phyloP scores from a whole-genome alignment of 2,113 vertebrate genomes.

The Spilogale gracilis region DNA sequence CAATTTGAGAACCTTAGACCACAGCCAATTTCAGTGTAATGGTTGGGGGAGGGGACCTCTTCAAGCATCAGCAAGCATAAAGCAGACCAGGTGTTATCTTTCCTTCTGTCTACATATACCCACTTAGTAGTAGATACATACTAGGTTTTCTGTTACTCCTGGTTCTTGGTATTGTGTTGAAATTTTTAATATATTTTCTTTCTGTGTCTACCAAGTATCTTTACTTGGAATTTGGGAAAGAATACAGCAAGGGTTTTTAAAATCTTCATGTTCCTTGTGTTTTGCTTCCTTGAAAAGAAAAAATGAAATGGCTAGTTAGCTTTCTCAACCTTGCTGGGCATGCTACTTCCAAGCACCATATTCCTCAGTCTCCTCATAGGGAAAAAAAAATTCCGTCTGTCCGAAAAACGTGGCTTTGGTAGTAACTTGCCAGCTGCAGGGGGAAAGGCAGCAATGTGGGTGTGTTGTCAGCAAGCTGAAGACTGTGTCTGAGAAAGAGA shows the following conservation, averaged over 20 bases:
- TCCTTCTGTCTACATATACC: background rate
- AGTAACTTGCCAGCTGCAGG: conserved; percentile 57
- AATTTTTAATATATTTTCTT: background rate
- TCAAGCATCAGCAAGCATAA: too few relatives aligned
- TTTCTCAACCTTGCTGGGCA: background rate
- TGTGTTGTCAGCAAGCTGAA: conserved; percentile 31
- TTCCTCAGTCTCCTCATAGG: background rate
- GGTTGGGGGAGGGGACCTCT: background rate
- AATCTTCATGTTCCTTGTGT: background rate
- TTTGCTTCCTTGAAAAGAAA: background rate
- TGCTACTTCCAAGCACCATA: conserved; percentile 13
- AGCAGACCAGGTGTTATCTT: background rate
- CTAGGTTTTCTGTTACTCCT: background rate
- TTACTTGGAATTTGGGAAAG: conserved; percentile 10
- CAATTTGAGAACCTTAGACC: background rate
- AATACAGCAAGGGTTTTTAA: background rate
- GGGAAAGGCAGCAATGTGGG: background rate
- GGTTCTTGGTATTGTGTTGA: background rate
- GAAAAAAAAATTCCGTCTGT: background rate
- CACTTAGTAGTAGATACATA: background rate
- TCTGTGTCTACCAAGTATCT: background rate
- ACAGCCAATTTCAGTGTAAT: background rate
- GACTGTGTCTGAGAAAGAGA: conserved; percentile 49
- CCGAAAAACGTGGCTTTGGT: conserved; percentile 19
- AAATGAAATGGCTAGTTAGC: background rate